A percentile compares a stretch with the other conserved stretches of the same genome.
These are phyloP conservation scores for Coranthus polyacanthus DNA, from an alignment of 2,797 vertebrate species.

Conservation along the genomic window DNA sequence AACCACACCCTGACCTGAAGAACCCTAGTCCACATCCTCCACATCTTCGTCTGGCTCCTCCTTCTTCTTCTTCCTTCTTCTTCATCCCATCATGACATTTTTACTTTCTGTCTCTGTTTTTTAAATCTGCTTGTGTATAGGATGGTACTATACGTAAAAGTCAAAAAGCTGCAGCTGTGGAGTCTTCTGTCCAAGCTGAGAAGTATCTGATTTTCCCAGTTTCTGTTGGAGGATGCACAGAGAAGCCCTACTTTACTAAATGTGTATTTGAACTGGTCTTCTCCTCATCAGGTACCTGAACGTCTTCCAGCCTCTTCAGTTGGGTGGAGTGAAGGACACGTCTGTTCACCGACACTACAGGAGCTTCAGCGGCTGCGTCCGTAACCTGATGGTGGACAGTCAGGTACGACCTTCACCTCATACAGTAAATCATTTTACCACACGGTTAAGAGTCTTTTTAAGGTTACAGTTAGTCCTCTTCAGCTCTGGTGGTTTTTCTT, in stretches of 20 bases:
- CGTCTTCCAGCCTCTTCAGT: slow-evolving; percentile 89
- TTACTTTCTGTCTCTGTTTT: not conserved
- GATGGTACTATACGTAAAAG: too few species aligned
- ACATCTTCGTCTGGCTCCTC: not conserved
- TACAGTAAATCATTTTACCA: too few species aligned
- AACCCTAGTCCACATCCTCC: not conserved
- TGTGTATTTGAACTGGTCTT: not conserved
- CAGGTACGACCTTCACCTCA: slow-evolving; percentile 80
- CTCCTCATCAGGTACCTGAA: slow-evolving; percentile 82
- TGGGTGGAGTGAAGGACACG: slow-evolving; percentile 89
- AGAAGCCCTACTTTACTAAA: too few species aligned
- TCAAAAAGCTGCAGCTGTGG: too few species aligned
- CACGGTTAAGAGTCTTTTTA: too few species aligned
- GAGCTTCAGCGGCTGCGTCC: slow-evolving; percentile 90
- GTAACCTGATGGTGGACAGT: slow-evolving; percentile 88
- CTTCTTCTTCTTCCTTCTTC: not conserved
- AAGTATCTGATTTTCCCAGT: not conserved
- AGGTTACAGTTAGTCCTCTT: too few species aligned
- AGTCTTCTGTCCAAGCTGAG: too few species aligned
- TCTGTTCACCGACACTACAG: slow-evolving; percentile 76
- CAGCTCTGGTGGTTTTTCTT: too few species aligned
- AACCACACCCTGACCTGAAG: not conserved
- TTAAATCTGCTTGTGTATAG: not conserved
- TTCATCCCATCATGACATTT: too few species aligned
- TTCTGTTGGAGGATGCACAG: too few species aligned